These are phyloP conservation scores for Leptinotarsa juncta DNA, from an alignment of 2,888 invertebrate species.

Conservation along the genomic window DNA sequence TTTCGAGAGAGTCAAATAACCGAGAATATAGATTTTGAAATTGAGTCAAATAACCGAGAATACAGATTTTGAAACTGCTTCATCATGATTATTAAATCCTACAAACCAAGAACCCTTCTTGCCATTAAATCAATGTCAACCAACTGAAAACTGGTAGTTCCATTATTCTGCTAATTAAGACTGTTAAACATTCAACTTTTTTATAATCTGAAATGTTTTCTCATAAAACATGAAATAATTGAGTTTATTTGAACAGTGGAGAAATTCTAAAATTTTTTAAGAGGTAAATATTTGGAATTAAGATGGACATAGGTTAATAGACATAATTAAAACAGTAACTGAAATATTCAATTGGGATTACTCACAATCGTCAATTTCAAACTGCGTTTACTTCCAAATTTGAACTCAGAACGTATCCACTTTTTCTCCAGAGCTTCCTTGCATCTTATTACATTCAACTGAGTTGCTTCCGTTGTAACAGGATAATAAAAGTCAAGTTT, in stretches of 20 bases:
- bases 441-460: slow-evolving; percentile 38
- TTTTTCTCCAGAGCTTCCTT: slow-evolving; percentile 34
- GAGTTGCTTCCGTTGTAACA: slow-evolving; percentile 28
- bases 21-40: background rate
- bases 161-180: too few species aligned
- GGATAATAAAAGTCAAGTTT: slow-evolving; percentile 37
- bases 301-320: too few species aligned
- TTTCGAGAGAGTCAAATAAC: too few species aligned
- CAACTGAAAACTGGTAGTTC: too few species aligned
- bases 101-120: slow-evolving; percentile 10
- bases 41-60: background rate
- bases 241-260: too few species aligned
- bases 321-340: too few species aligned
- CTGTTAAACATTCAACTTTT: too few species aligned
- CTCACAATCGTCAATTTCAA: slow-evolving; percentile 41
- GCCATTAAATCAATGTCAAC: slow-evolving; percentile 2
- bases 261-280: too few species aligned
- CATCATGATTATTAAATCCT: background rate
- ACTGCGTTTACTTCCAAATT: slow-evolving; percentile 36
- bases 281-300: too few species aligned
- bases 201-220: too few species aligned
- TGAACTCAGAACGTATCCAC: slow-evolving; percentile 29
- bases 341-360: background rate
- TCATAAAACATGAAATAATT: too few species aligned
- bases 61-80: background rate